Percentiles rank a stretch among this genome's conserved stretches.
Conservation (phyloP, 2,797 vertebrate species). For the Neoniphon sammara region DNA sequence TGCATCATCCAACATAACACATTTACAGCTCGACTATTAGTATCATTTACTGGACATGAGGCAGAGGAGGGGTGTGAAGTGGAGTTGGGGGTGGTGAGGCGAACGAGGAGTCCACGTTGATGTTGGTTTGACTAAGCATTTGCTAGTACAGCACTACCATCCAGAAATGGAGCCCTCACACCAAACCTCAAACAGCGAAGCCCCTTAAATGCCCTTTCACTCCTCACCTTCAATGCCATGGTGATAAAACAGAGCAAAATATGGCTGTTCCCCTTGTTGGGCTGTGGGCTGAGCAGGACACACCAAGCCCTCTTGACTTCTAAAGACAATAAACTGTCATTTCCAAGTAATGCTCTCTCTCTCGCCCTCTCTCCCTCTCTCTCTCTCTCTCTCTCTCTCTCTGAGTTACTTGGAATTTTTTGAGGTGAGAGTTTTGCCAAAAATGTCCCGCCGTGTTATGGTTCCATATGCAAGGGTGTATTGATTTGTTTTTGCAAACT, state of each 20-base stretch:
- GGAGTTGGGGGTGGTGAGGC: constrained; percentile 2
- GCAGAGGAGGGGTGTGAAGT: constrained; percentile 1
- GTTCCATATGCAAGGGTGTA: constrained; percentile 7
- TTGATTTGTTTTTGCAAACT: constrained; percentile 13
- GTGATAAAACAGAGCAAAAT: constrained; percentile 50
- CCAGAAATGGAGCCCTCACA: constrained; percentile 65
- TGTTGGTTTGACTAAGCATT: constrained; percentile 61
- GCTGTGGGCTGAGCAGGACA: constrained; percentile 12
- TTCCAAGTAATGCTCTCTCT: constrained; percentile 14
- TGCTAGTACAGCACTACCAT: constrained; percentile 69
- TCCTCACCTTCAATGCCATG: constrained; percentile 49
- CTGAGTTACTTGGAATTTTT: background rate
- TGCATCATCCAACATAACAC: background rate
- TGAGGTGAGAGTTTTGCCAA: background rate
- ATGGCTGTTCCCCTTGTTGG: constrained; percentile 1
- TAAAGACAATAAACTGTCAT: constrained; percentile 22
- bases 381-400: background rate
- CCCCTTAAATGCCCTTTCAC: constrained; percentile 18
- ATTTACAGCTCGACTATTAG: background rate
- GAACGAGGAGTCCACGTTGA: constrained; percentile 34
- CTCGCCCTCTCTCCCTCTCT: background rate
- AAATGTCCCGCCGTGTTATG: background rate
- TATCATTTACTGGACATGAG: constrained; percentile 6
- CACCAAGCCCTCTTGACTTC: constrained; percentile 9
- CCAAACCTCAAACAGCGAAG: constrained; percentile 65